Conservation (phyloP, 2,113 vertebrate genomes). For the Himantopus leucocephalus region DNA sequence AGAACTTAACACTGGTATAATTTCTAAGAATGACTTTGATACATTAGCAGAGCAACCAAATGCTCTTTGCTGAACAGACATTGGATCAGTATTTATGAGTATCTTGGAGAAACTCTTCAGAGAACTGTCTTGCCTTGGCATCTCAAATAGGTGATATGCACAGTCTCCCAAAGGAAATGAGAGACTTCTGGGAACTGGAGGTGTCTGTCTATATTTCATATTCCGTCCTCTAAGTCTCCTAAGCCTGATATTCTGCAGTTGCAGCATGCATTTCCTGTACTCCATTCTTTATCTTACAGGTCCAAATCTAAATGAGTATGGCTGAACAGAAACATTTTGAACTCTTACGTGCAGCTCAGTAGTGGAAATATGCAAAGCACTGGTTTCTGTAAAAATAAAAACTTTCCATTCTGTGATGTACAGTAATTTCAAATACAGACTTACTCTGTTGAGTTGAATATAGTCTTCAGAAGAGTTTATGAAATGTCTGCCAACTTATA, state of each 20-base stretch:
- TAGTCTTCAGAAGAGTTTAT: not conserved
- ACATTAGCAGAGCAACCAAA: not conserved
- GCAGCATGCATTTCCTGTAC: not conserved
- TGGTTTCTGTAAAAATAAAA: not conserved
- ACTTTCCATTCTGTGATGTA: not conserved
- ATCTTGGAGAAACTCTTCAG: not conserved
- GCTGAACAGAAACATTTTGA: not conserved
- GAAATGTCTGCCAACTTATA: not conserved
- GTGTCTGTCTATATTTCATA: not conserved
- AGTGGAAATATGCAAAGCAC: not conserved
- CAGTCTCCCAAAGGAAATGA: not conserved
- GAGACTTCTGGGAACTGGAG: not conserved
- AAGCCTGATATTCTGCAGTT: not conserved
- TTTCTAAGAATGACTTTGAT: not conserved
- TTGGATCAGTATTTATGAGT: not conserved
- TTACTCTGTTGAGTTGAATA: not conserved
- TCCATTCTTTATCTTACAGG: not conserved
- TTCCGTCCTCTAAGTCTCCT: not conserved
- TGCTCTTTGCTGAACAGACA: not conserved
- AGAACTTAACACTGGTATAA: not conserved
- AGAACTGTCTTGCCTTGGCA: not conserved
- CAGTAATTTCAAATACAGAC: not conserved
- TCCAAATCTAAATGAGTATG: not conserved
- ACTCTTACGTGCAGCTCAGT: not conserved
- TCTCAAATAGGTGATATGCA: not conserved